Evolutionary conservation across 2,797 vertebrate species (phyloP).

Genomic region (Pelochelys cantorii): DNA sequence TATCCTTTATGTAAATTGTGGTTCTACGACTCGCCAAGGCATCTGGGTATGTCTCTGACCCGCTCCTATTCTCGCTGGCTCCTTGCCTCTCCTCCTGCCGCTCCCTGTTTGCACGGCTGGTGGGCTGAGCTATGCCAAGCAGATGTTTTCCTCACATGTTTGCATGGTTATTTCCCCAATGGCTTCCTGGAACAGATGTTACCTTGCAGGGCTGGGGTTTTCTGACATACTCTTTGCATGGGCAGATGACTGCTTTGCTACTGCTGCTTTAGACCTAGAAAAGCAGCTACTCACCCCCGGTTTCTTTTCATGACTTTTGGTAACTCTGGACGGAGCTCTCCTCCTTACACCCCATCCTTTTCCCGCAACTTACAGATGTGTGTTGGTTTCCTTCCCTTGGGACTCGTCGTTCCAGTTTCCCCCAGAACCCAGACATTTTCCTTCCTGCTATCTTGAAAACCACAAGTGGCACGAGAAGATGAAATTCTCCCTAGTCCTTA

Average conservation of each 20-base stretch:
- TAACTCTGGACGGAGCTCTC: background rate
- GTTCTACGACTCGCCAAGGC: fast-evolving
- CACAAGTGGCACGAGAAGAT: slow-evolving; percentile 2
- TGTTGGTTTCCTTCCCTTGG: background rate
- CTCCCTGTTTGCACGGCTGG: background rate
- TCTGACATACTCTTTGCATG: background rate
- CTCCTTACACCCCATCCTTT: background rate
- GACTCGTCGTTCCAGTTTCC: background rate
- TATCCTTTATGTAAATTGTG: background rate
- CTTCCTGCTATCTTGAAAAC: background rate
- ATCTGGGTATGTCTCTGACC: background rate
- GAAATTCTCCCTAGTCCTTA: background rate
- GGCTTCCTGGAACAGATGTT: slow-evolving; percentile 46
- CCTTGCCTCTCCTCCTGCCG: background rate
- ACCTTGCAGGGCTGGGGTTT: background rate
- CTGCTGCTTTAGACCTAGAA: slow-evolving; percentile 20
- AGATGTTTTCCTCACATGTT: slow-evolving; percentile 2
- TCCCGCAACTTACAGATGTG: background rate
- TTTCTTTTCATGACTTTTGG: slow-evolving; percentile 29
- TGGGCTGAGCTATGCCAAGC: background rate
- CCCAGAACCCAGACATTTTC: background rate
- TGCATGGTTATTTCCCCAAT: slow-evolving; percentile 36
- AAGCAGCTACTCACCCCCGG: slow-evolving; percentile 3
- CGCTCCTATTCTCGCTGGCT: fast-evolving
- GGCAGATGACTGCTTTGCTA: background rate